Conservation (phyloP, 2,113 vertebrate genomes). For the Cebus imitator region DNA sequence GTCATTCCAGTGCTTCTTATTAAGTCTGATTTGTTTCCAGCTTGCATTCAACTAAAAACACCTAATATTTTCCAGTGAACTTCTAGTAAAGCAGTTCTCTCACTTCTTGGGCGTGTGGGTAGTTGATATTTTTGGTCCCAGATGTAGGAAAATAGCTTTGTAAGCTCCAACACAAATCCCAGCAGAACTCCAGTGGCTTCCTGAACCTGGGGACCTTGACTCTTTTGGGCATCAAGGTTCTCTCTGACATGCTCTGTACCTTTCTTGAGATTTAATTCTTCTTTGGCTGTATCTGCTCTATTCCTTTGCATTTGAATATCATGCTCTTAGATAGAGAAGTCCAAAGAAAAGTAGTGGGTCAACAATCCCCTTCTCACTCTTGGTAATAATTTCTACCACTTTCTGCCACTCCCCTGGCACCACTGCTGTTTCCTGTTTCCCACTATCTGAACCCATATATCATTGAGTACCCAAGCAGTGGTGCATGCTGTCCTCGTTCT, state of each 20-base stretch:
- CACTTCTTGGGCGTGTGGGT: neutral
- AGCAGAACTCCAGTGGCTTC: neutral
- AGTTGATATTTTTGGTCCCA: neutral
- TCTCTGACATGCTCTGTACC: neutral
- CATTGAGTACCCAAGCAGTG: neutral
- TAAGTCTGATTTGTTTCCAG: neutral
- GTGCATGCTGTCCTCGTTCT: neutral
- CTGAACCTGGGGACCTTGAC: neutral
- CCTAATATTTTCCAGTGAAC: neutral
- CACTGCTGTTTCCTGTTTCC: neutral
- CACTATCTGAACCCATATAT: neutral
- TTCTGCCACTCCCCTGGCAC: neutral
- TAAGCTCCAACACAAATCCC: neutral
- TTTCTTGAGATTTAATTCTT: slow-evolving; percentile 21
- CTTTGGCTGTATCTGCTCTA: neutral
- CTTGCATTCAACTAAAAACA: neutral
- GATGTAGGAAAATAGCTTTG: neutral
- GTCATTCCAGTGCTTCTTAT: neutral
- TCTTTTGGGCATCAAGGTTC: neutral
- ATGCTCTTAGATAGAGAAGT: neutral
- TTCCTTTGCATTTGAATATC: neutral
- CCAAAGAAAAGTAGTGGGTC: neutral
- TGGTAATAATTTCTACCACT: neutral
- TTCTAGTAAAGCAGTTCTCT: neutral
- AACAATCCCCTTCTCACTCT: neutral